phyloP scores from a whole-genome alignment of 2,888 invertebrate genomes.

The Diadegma fenestrale region DNA sequence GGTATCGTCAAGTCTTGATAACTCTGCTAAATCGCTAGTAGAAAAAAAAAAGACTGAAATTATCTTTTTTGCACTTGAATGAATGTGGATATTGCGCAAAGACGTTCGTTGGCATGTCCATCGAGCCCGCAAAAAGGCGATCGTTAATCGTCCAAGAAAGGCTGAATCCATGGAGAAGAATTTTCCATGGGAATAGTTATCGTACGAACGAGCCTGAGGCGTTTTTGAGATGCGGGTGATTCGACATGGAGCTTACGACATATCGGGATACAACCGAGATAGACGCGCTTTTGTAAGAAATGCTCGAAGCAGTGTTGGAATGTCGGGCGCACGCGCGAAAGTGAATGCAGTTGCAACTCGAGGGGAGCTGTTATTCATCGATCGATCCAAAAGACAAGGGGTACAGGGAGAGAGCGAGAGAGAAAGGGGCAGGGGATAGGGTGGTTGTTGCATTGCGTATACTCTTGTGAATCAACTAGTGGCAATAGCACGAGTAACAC shows the following conservation, averaged over 20 bases:
- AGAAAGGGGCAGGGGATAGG: not conserved
- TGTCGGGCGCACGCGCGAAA: conserved; percentile 4
- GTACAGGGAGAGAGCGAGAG: not conserved
- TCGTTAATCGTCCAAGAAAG: not conserved
- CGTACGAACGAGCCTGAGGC: not conserved
- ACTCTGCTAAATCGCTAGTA: not conserved
- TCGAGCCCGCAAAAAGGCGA: not conserved
- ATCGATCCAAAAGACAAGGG: conserved; percentile 18
- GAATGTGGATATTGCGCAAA: not conserved
- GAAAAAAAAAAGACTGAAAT: conserved; percentile 10
- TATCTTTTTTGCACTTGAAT: not conserved
- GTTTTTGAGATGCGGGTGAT: conserved; percentile 1
- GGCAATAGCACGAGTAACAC: conserved; percentile 33
- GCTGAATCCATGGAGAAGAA: not conserved
- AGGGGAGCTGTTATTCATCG: conserved; percentile 13
- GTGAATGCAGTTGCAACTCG: conserved; percentile 1
- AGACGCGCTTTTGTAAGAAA: conserved; percentile 34
- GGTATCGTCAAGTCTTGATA: conserved; percentile 10
- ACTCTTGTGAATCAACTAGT: conserved; percentile 58
- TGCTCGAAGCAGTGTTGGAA: conserved; percentile 11
- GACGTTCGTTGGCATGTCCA: not conserved
- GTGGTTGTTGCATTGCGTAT: conserved; percentile 6
- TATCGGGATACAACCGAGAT: conserved; percentile 21
- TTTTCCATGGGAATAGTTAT: conserved; percentile 18
- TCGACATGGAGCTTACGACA: conserved; percentile 17